Evolutionary conservation across 2,888 invertebrate genomes (phyloP).

Genomic region (Dermolepida albohirtum): DNA sequence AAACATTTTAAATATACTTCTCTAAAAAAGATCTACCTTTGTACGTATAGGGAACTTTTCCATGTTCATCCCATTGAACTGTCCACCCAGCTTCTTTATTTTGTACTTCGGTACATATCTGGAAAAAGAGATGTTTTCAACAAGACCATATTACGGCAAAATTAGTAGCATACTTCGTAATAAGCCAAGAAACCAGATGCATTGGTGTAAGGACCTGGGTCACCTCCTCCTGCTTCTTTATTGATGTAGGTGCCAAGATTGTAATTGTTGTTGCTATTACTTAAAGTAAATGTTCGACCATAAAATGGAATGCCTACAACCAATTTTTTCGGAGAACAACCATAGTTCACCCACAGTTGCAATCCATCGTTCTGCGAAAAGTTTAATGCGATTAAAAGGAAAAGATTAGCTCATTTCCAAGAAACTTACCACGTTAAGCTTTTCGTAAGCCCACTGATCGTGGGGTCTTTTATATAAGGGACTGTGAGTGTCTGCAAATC

Average conservation of each 20-base stretch:
- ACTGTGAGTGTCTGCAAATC: conserved; percentile 90
- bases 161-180: conserved; percentile 74
- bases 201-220: conserved; percentile 86
- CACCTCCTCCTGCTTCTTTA: conserved; percentile 90
- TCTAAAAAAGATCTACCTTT: conserved; percentile 69
- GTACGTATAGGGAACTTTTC: conserved; percentile 87
- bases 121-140: conserved; percentile 42
- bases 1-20: background rate
- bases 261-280: conserved; percentile 85
- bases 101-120: conserved; percentile 84
- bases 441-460: conserved; percentile 91
- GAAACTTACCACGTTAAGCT: conserved; percentile 84
- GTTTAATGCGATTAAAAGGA: background rate
- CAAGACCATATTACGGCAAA: background rate
- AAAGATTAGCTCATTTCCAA: background rate
- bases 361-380: conserved; percentile 83
- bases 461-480: conserved; percentile 87
- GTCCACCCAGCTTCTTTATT: conserved; percentile 82
- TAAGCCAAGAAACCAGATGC: conserved; percentile 90
- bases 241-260: conserved; percentile 88
- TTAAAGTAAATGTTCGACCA: conserved; percentile 86
- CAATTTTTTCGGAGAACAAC: conserved; percentile 87
- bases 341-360: conserved; percentile 88
- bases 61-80: conserved; percentile 84
- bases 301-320: conserved; percentile 92